phyloP scores from a whole-genome alignment of 2,888 invertebrate species.

The Drymonia ruficornis region DNA sequence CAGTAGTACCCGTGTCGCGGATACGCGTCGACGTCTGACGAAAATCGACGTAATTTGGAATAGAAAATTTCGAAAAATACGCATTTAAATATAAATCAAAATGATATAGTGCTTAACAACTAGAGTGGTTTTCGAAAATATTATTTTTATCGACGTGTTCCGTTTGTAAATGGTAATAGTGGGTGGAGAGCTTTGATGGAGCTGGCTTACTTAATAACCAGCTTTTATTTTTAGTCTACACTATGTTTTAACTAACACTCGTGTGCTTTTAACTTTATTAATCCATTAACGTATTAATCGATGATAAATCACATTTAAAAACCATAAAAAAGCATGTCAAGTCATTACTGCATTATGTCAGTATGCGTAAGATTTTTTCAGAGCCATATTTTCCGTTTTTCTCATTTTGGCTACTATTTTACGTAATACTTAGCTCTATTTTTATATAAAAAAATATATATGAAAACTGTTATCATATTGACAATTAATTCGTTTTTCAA shows the following conservation, averaged over 20 bases:
- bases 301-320: conserved; percentile 6
- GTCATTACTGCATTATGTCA: conserved; percentile 74
- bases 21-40: conserved; percentile 66
- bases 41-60: conserved; percentile 49
- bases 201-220: conserved; percentile 53
- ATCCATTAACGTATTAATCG: conserved; percentile 2
- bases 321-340: conserved; percentile 30
- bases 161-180: conserved; percentile 43
- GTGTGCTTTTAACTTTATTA: conserved; percentile 32
- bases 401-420: too few species aligned
- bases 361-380: conserved; percentile 41
- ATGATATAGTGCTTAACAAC: conserved; percentile 59
- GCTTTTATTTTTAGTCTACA: conserved; percentile 62
- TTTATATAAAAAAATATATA: too few species aligned
- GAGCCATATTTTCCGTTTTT: conserved; percentile 18
- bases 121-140: conserved; percentile 45
- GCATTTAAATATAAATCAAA: conserved; percentile 54
- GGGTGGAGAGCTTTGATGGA: conserved; percentile 49
- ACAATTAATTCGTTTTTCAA: too few species aligned
- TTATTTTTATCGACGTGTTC: conserved; percentile 42
- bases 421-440: too few species aligned
- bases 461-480: too few species aligned
- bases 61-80: conserved; percentile 54
- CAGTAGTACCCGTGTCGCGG: conserved; percentile 71
- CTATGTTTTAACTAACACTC: conserved; percentile 48